phyloP scores from a whole-genome alignment of 1,140 invertebrate genomes.

The Steinernema feltiae region DNA sequence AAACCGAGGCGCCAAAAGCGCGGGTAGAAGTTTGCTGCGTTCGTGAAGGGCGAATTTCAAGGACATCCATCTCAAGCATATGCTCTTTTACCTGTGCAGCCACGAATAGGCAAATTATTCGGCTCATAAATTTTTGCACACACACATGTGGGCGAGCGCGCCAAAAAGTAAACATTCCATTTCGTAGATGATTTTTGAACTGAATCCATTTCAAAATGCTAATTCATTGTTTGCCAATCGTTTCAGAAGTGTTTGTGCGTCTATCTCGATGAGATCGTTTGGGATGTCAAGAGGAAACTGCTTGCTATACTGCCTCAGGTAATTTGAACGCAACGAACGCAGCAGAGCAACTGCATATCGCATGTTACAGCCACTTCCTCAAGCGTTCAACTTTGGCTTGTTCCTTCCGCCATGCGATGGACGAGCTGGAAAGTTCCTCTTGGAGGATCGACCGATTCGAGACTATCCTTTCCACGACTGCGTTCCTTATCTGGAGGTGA shows the following conservation, averaged over 20 bases:
- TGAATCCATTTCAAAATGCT: too few species aligned
- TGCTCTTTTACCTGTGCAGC: neutral
- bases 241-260: slow-evolving; percentile 95
- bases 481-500: slow-evolving; percentile 90
- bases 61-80: neutral
- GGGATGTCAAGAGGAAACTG: slow-evolving; percentile 94
- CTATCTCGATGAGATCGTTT: slow-evolving; percentile 85
- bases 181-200: neutral
- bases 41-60: neutral
- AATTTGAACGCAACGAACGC: slow-evolving; percentile 39
- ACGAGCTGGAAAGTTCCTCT: slow-evolving; percentile 94
- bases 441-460: slow-evolving; percentile 85
- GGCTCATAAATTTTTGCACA: slow-evolving; percentile 6
- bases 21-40: too few species aligned
- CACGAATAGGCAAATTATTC: neutral
- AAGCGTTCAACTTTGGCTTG: slow-evolving; percentile 97
- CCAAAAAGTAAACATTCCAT: slow-evolving; percentile 2
- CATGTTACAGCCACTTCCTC: slow-evolving; percentile 90
- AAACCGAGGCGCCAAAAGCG: neutral
- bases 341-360: slow-evolving; percentile 20
- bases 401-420: slow-evolving; percentile 92
- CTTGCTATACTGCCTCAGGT: slow-evolving; percentile 89
- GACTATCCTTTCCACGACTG: slow-evolving; percentile 95
- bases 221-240: slow-evolving; percentile 21
- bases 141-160: neutral